phyloP scores from a whole-genome alignment of 2,797 vertebrate genomes.

The Anolis apletophallus region DNA sequence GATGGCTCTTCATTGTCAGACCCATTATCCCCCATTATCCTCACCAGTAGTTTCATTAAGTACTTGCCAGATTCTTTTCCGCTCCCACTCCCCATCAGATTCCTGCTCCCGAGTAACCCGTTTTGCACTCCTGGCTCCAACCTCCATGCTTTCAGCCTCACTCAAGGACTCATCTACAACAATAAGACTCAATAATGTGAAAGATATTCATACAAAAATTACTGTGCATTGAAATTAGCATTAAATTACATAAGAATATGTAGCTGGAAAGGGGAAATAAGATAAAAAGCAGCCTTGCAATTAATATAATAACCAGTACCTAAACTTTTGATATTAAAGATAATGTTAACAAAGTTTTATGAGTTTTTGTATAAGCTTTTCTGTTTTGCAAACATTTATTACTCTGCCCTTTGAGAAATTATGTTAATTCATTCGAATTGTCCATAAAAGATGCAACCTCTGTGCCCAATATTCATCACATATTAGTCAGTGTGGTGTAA shows the following conservation, averaged over 20 bases:
- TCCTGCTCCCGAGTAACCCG: too few species aligned
- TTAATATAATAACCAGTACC: constrained; percentile 5
- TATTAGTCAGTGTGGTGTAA: background rate
- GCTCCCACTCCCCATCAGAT: too few species aligned
- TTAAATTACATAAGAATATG: constrained; percentile 2
- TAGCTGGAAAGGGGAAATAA: background rate
- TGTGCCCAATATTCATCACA: background rate
- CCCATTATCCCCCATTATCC: too few species aligned
- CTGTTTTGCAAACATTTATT: background rate
- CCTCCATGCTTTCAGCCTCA: too few species aligned
- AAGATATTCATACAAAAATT: constrained; percentile 39
- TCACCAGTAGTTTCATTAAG: too few species aligned
- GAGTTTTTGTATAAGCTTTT: background rate
- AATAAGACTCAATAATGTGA: constrained; percentile 37
- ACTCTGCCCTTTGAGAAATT: background rate
- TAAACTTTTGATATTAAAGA: background rate
- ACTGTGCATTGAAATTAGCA: constrained; percentile 13
- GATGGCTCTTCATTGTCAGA: too few species aligned
- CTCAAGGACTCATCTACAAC: too few species aligned
- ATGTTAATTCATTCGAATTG: background rate
- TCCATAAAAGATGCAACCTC: background rate
- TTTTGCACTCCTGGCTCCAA: too few species aligned
- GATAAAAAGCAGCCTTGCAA: background rate
- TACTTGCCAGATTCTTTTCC: too few species aligned
- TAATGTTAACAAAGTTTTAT: background rate